Evolutionary conservation across 2,113 vertebrate genomes (phyloP).

Genomic region (Xyliphius kryptos): DNA sequence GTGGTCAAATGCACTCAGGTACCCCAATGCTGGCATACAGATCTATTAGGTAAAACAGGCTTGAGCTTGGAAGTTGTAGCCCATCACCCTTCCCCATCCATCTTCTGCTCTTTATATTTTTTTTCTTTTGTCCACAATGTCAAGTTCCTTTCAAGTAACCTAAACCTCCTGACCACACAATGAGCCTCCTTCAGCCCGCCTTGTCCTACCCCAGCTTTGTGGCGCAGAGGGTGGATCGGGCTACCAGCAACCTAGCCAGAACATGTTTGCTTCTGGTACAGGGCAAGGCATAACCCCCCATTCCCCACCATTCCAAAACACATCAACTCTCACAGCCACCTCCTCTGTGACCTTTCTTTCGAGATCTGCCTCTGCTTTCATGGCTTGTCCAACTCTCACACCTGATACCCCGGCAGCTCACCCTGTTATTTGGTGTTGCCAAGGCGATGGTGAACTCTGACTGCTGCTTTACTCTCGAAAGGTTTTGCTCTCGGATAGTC

Average conservation of each 20-base stretch:
- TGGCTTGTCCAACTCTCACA: slow-evolving; percentile 25
- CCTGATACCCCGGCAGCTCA: slow-evolving; percentile 24
- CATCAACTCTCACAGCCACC: slow-evolving; percentile 33
- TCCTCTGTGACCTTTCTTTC: slow-evolving; percentile 32
- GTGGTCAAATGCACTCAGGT: too few species aligned
- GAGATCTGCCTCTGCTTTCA: slow-evolving; percentile 25
- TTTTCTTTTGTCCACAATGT: slow-evolving; percentile 54
- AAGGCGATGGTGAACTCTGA: slow-evolving; percentile 34
- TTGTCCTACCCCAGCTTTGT: slow-evolving; percentile 49
- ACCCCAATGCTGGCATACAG: too few species aligned
- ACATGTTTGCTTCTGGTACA: slow-evolving; percentile 39
- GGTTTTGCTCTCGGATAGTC: slow-evolving; percentile 15
- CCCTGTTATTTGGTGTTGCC: slow-evolving; percentile 31
- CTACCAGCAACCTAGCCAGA: slow-evolving; percentile 43
- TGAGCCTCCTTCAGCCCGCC: slow-evolving; percentile 54
- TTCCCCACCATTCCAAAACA: slow-evolving; percentile 30
- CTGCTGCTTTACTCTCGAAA: slow-evolving; percentile 25
- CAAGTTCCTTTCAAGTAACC: slow-evolving; percentile 62
- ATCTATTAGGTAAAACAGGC: too few species aligned
- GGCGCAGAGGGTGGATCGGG: slow-evolving; percentile 55
- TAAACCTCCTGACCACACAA: slow-evolving; percentile 63
- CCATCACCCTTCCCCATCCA: too few species aligned
- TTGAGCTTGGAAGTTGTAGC: too few species aligned
- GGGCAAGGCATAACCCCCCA: slow-evolving; percentile 36
- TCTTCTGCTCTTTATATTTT: slow-evolving; percentile 48